A percentile compares a stretch with the other conserved stretches of the same genome.
phyloP scores from a whole-genome alignment of 2,113 vertebrate genomes.

The Plotosus lineatus region DNA sequence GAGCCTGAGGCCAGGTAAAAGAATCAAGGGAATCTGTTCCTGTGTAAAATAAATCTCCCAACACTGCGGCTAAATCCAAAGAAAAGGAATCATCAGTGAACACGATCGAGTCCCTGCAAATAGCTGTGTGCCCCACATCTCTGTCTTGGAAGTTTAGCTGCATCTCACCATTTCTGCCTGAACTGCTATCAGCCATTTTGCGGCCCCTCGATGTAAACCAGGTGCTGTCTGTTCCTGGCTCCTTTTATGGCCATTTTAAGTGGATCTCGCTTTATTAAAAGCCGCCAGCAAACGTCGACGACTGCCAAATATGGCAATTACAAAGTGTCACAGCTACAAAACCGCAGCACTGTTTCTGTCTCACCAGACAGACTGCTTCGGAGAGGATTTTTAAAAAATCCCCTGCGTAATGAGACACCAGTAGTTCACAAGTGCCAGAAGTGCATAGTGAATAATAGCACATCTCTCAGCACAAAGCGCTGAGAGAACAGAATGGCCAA shows the following conservation, averaged over 20 bases:
- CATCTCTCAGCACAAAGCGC: conserved; percentile 29
- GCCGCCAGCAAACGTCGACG: conserved; percentile 63
- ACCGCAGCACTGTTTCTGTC: conserved; percentile 47
- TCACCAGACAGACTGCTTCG: conserved; percentile 31
- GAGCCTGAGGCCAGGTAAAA: neutral
- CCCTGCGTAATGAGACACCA: conserved; percentile 48
- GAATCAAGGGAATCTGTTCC: neutral
- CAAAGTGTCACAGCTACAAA: conserved; percentile 53
- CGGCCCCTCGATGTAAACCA: conserved; percentile 69
- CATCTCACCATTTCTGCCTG: conserved; percentile 18
- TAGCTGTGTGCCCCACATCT: neutral
- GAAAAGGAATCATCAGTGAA: neutral
- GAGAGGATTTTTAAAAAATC: neutral
- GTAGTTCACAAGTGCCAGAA: conserved; percentile 16
- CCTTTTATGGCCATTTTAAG: conserved; percentile 76
- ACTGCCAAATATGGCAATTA: conserved; percentile 77
- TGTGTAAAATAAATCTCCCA: neutral
- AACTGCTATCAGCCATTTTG: conserved; percentile 61
- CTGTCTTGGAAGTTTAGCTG: neutral
- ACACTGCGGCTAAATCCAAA: neutral
- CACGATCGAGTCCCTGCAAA: neutral
- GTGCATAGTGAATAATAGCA: conserved; percentile 39
- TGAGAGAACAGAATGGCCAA: conserved; percentile 10
- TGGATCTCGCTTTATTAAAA: conserved; percentile 72
- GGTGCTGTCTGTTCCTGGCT: conserved; percentile 68